phyloP scores from a whole-genome alignment of 1,140 invertebrate genomes.

The Nephotettix cincticeps region DNA sequence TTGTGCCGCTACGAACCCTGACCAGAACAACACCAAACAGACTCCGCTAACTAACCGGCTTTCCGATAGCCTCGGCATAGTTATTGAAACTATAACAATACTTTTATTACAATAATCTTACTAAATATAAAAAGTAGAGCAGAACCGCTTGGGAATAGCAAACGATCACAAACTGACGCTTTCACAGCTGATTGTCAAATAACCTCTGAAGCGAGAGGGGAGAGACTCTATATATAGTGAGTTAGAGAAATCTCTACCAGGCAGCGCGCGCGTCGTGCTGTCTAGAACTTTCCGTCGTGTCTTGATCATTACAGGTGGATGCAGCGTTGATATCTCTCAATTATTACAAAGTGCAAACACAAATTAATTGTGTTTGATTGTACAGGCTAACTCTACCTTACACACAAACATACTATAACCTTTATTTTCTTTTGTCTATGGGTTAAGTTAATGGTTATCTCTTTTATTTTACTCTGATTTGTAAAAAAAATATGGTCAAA shows the following conservation, averaged over 20 bases:
- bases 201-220: neutral
- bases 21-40: neutral
- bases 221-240: neutral
- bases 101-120: neutral
- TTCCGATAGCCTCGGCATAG: constrained; percentile 10
- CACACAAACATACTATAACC: too few relatives aligned
- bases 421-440: too few relatives aligned
- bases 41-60: neutral
- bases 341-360: too few relatives aligned
- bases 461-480: too few relatives aligned
- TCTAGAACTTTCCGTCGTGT: constrained; percentile 4
- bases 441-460: too few relatives aligned
- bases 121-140: neutral
- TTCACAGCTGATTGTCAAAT: constrained; percentile 15
- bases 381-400: too few relatives aligned
- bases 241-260: neutral
- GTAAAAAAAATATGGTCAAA: too few relatives aligned
- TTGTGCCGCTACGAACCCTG: neutral
- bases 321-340: too few relatives aligned
- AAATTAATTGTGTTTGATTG: too few relatives aligned
- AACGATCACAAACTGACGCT: neutral
- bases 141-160: neutral
- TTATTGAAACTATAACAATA: neutral
- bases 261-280: constrained; percentile 3
- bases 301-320: too few relatives aligned